Conservation (phyloP, 2,888 invertebrate genomes). For the Artemia sp. region DNA sequence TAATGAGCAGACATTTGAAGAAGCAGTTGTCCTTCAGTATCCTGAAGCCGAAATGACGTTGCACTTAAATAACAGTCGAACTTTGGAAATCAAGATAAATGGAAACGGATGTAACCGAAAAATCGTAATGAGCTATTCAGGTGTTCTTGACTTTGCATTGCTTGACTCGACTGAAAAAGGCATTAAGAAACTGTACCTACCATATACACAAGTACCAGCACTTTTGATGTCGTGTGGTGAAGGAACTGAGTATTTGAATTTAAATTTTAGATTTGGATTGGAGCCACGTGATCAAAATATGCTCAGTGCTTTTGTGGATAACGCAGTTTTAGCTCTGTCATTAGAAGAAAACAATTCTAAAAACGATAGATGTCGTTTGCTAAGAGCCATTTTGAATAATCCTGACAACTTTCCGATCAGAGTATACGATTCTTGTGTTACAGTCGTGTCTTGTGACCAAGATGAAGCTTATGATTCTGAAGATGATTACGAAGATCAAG, state of each 20-base stretch:
- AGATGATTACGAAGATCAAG: no score
- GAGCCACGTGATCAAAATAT: neutral
- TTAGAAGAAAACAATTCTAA: neutral
- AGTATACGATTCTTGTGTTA: neutral
- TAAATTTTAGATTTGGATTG: neutral
- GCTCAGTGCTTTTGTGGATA: conserved; percentile 1
- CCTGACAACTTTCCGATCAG: conserved; percentile 15
- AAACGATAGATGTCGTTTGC: neutral
- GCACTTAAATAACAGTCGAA: neutral
- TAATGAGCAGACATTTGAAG: neutral
- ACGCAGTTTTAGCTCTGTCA: conserved; percentile 7
- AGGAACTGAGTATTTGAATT: neutral
- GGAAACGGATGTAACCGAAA: neutral
- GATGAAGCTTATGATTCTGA: no score
- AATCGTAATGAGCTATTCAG: neutral
- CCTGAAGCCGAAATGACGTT: neutral
- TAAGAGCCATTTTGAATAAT: neutral
- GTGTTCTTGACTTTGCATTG: conserved; percentile 14
- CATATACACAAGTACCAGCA: neutral
- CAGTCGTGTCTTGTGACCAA: no score
- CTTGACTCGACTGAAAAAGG: neutral
- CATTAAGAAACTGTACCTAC: neutral
- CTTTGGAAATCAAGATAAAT: neutral
- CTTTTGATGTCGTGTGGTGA: neutral
- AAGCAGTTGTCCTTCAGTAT: neutral